These are phyloP conservation scores for Cairina moschata DNA, from an alignment of 2,113 vertebrate genomes.

Conservation along the genomic window DNA sequence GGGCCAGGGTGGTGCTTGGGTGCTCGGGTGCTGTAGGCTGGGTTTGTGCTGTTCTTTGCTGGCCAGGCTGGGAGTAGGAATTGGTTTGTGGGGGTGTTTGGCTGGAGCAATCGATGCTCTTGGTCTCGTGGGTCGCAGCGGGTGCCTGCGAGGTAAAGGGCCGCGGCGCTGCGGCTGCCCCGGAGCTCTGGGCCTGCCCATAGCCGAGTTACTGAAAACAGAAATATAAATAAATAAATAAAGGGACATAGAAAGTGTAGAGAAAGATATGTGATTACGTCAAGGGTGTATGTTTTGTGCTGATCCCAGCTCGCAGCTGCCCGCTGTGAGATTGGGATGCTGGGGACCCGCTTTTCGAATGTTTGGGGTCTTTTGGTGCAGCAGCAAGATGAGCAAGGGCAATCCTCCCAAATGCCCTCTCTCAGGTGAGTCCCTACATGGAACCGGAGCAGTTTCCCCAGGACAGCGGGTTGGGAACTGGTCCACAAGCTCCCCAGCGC, in stretches of 20 bases:
- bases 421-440: fast-evolving
- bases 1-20: not conserved
- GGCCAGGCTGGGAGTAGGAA: not conserved
- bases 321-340: fast-evolving
- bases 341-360: not conserved
- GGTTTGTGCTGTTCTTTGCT: not conserved
- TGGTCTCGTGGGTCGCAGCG: not conserved
- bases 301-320: not conserved
- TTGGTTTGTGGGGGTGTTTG: not conserved
- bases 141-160: not conserved
- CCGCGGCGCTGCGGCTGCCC: fast-evolving
- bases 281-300: not conserved
- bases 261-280: too few species aligned
- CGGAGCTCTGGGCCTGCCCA: not conserved
- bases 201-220: not conserved
- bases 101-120: not conserved
- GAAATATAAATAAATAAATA: not conserved
- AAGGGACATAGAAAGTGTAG: not conserved
- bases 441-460: not conserved
- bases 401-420: not conserved
- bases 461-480: not conserved
- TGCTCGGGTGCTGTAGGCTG: not conserved
- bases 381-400: not conserved
- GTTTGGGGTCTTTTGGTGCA: not conserved
- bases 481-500: not conserved